These are phyloP conservation scores for Saimiri boliviensis DNA, from an alignment of 2,113 vertebrate species.

Conservation along the genomic window DNA sequence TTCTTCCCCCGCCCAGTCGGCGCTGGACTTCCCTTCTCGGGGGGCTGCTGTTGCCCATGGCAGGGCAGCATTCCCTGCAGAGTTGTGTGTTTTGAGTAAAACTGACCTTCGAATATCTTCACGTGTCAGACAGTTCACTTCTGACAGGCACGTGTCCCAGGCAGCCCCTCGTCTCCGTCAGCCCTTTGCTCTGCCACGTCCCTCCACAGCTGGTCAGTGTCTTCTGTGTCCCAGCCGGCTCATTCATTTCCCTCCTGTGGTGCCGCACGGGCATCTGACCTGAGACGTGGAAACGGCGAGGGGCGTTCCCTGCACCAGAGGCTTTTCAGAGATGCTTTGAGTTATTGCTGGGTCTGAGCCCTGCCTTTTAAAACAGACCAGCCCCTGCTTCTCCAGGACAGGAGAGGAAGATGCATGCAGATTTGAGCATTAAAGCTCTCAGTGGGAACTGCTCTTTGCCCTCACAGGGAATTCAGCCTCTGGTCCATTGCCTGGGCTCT, in stretches of 20 bases:
- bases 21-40: rapidly evolving
- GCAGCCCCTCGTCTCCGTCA: not conserved
- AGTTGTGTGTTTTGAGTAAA: not conserved
- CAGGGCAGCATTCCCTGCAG: not conserved
- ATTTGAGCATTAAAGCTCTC: no score
- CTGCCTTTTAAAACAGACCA: not conserved
- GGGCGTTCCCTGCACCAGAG: no score
- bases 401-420: rapidly evolving
- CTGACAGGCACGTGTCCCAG: no score
- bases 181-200: not conserved
- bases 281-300: not conserved
- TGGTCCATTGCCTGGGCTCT: not conserved
- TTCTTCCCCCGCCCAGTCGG: rapidly evolving
- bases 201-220: not conserved
- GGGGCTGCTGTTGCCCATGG: no score
- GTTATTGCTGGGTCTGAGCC: not conserved
- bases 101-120: rapidly evolving
- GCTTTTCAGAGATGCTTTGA: no score
- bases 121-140: not conserved
- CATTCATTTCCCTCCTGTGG: not conserved
- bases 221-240: no score
- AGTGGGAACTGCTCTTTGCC: not conserved
- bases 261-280: not conserved
- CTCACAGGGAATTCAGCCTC: not conserved
- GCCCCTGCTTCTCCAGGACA: not conserved